These are phyloP conservation scores for Brachionus sp. DNA, from an alignment of 1,140 invertebrate species.

Conservation along the genomic window DNA sequence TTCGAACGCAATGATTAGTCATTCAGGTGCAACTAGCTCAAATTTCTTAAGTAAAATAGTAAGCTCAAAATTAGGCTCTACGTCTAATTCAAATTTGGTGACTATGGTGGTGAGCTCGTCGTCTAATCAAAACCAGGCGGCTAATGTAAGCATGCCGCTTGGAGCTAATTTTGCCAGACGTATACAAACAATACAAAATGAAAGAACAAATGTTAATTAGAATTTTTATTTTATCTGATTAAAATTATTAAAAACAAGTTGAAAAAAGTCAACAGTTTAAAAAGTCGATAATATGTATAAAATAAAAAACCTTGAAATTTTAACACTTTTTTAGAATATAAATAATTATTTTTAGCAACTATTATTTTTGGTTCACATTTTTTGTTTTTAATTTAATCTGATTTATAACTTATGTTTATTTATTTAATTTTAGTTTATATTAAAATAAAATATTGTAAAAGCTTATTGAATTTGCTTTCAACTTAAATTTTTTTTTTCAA, in stretches of 20 bases:
- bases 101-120: conserved; percentile 2
- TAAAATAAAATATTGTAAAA: background rate
- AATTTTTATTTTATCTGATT: background rate
- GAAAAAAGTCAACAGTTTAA: background rate
- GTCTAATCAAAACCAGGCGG: background rate
- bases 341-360: background rate
- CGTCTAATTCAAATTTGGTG: conserved; percentile 30
- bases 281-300: background rate
- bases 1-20: background rate
- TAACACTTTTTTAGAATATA: background rate
- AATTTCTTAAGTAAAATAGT: conserved; percentile 40
- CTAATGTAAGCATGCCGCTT: background rate
- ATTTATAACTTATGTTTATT: background rate
- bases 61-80: conserved; percentile 26
- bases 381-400: background rate
- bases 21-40: background rate
- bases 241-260: background rate
- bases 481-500: no score
- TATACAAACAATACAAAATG: conserved; percentile 13
- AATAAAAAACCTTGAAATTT: background rate
- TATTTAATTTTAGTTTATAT: background rate
- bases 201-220: conserved; percentile 27
- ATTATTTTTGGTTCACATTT: background rate
- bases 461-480: no score
- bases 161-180: background rate